phyloP scores from a whole-genome alignment of 2,113 vertebrate genomes.

The Nycticorax nycticorax region DNA sequence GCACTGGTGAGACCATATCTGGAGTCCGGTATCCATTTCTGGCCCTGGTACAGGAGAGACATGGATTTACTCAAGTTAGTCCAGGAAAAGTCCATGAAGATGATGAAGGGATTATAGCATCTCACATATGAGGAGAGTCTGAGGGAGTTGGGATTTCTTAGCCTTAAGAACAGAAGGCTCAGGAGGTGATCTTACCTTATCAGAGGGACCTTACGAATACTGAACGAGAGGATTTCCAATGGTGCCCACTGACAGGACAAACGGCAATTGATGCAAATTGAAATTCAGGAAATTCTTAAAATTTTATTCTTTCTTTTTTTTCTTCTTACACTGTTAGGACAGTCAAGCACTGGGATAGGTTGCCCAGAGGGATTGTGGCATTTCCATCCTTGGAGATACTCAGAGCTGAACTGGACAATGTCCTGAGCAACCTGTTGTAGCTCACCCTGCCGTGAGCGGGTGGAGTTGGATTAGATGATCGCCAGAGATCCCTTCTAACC shows the following conservation, averaged over 20 bases:
- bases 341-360: background rate
- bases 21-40: background rate
- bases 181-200: background rate
- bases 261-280: accelerated
- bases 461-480: background rate
- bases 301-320: too few species aligned
- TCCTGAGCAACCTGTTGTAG: background rate
- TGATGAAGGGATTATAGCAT: background rate
- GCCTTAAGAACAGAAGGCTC: background rate
- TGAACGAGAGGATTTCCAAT: background rate
- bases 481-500: background rate
- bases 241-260: background rate
- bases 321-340: background rate
- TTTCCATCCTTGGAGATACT: background rate
- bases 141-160: background rate
- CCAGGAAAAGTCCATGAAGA: background rate
- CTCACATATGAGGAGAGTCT: background rate
- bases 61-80: background rate
- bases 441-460: background rate
- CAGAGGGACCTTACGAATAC: background rate
- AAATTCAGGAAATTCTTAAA: background rate
- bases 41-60: background rate
- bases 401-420: background rate
- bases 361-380: background rate
- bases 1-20: background rate